These are phyloP conservation scores for Cavia aperea DNA, from an alignment of 2,113 vertebrate species.

Conservation along the genomic window DNA sequence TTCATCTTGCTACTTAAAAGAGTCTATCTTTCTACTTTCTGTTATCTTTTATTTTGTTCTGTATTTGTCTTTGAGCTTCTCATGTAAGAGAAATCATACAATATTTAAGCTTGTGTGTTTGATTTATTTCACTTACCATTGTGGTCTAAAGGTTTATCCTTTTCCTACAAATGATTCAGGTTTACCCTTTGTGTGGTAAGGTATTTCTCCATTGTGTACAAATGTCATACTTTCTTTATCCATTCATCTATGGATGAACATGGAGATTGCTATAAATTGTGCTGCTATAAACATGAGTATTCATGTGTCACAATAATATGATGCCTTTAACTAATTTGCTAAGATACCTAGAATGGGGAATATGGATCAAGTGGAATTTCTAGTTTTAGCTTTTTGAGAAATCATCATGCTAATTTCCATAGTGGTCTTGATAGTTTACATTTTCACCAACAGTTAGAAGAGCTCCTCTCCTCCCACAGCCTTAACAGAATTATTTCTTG, in stretches of 20 bases:
- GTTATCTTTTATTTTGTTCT: background rate
- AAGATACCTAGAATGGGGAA: background rate
- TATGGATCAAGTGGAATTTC: background rate
- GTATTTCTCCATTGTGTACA: background rate
- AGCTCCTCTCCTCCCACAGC: background rate
- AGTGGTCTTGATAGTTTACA: background rate
- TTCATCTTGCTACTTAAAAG: background rate
- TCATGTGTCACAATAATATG: background rate
- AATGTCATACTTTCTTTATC: background rate
- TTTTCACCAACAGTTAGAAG: background rate
- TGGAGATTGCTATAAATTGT: background rate
- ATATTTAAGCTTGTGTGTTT: background rate
- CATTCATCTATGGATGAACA: background rate
- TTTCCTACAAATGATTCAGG: background rate
- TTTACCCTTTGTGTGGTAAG: background rate
- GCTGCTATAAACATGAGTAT: background rate
- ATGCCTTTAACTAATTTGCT: background rate
- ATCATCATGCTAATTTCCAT: background rate
- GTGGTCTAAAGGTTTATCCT: background rate
- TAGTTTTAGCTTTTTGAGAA: background rate
- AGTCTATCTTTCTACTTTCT: background rate
- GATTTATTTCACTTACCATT: background rate
- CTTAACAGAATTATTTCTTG: background rate
- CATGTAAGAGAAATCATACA: background rate
- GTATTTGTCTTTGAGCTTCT: background rate